Evolutionary conservation across 2,797 vertebrate species (phyloP), one percentile per base, ranked within the genome.

Genomic region (Diplodus puntazzo): DNA sequence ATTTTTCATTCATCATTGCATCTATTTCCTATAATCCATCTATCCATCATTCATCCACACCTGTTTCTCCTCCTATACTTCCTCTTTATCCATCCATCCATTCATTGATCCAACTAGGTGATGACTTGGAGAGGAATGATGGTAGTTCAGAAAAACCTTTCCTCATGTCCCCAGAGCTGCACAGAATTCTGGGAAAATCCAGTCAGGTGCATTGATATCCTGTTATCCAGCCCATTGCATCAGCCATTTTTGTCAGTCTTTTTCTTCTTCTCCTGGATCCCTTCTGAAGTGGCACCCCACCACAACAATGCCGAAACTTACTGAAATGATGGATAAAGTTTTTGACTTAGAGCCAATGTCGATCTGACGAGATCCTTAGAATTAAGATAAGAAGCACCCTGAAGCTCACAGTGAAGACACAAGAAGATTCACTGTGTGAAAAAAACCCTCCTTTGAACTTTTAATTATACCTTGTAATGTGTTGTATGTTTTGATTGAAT

Each of bases 91-190:
- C 27, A 50, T 62, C 39, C 64, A 20, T 62, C 27, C 6, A 10
- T 73, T n/a, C 25, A 9, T 75, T 0, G 0, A 2, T 67, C 49
- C 11, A 30, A 71, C 80, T 92, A 98, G 97, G 97, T 85, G 97
- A 98, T 93, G 97, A 99, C 90, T 90, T 99, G 82, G 97, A 99
- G 92, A 96, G 97, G 87, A 97, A 99, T 49, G 97, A 98, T 43
- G 97, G 97, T 59, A 97, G 96, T 55, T 80, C 94, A 34, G 94
- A 94, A 70, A 98, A 95, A 75, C 97, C 97, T 30, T 99, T 97
- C 95, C 96, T 96, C 94, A 96, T 98, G 96, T 96, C 97, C 61
- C 95, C 96, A 12, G 95, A 94, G 75, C 94, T 99, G 67, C 97
- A 97, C 77, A 93, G 95, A 73, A 96, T 98, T 89, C 93, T 98